Base-by-base conservation (phyloP, 2,797 vertebrate genomes). In the Lindbergichthys nudifrons region DNA sequence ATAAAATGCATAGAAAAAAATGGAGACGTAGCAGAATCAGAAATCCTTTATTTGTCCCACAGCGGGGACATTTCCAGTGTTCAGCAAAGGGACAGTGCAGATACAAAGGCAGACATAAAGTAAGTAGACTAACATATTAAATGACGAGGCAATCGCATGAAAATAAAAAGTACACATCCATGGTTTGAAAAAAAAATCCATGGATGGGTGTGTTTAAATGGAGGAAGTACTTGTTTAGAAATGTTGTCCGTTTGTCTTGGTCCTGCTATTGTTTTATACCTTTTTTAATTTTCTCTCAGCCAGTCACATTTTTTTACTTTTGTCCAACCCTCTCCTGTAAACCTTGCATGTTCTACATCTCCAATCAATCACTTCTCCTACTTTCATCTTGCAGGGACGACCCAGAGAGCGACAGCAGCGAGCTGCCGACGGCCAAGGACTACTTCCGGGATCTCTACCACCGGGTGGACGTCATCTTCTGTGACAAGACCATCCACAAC, bases 361-460 rank as follows among this genome's bases (percentile, higher is more conserved):
- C 10, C 10, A 63, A 56, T 13, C n/a, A 5, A 23, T 61, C 32
- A 3, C 10, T 4, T 21, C 42, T 23, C 47, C 9, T 21, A 13
- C 54, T 36, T 52, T 68, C 47, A 26, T 43, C 15, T 1, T 18
- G 3, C 79, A 99, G 98, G 93, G 97, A 99, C 75, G 98, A 99
- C 92, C 97, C 97, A 54, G 98, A 99, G 89, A 99, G 98, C 2
- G 98, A 99, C 86, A 96, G 95, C 92, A 99, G 97, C 59, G 98
- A 99, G 85, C 92, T 99, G 66, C 97, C 98, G 3, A 99, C 98
- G 1, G 98, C 98, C 53, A 99, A 99, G 90, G 98, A 99, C 57
- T 99, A 99, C 90, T 99, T 99, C 94, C 91, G 98, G 93, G 98
- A 99, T 88, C 95, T 99, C 72, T 99, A 99, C 91, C 97, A 99